Conservation (phyloP, 2,888 invertebrate species). For the Melieria picta region DNA sequence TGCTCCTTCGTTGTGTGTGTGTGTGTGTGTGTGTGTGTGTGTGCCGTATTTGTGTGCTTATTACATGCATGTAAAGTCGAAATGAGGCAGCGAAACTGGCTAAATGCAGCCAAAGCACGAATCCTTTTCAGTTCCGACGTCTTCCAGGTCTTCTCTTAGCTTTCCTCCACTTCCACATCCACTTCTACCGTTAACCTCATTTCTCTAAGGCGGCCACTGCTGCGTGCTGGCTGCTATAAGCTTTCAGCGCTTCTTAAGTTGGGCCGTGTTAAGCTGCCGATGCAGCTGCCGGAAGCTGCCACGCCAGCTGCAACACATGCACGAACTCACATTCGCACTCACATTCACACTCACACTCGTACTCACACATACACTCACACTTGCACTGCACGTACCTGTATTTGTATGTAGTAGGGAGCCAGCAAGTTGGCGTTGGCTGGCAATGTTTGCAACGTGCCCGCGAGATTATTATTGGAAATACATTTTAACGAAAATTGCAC, state of each 20-base stretch:
- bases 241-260: conserved; percentile 16
- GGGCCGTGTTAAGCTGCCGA: conserved; percentile 41
- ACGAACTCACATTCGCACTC: background rate
- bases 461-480: conserved; percentile 45
- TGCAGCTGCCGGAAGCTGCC: conserved; percentile 53
- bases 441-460: conserved; percentile 47
- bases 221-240: no score
- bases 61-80: conserved; percentile 13
- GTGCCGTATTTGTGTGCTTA: conserved; percentile 6
- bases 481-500: conserved; percentile 59
- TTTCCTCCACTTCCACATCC: conserved; percentile 27
- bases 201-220: no score
- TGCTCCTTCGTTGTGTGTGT: background rate
- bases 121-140: conserved; percentile 4
- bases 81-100: conserved; percentile 10
- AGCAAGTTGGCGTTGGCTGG: conserved; percentile 34
- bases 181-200: background rate
- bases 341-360: conserved; percentile 43
- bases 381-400: background rate
- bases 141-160: conserved; percentile 8
- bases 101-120: conserved; percentile 17
- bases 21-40: conserved; percentile 23
- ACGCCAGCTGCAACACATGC: conserved; percentile 45
- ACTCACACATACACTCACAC: conserved; percentile 5
- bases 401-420: background rate